phyloP scores from a whole-genome alignment of 2,113 vertebrate genomes.

The Colius striatus region DNA sequence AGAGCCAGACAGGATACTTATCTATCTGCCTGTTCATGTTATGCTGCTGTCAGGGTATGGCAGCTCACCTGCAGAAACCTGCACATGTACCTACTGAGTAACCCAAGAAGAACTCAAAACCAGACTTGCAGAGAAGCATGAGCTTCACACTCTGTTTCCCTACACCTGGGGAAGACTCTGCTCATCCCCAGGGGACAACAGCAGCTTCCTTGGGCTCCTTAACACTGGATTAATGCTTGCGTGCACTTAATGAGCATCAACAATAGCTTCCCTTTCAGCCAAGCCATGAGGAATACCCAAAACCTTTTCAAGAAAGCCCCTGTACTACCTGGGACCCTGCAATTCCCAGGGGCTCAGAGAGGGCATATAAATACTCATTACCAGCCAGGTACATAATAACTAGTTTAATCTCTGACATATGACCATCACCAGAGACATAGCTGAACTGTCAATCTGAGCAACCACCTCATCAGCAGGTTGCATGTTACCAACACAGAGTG shows the following conservation, averaged over 20 bases:
- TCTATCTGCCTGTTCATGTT: not conserved
- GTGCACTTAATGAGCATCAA: not conserved
- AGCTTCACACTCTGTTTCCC: not conserved
- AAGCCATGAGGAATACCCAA: not conserved
- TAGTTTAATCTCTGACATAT: not conserved
- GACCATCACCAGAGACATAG: not conserved
- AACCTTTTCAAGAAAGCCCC: not conserved
- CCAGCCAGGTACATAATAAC: not conserved
- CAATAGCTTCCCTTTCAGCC: not conserved
- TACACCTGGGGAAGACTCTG: not conserved
- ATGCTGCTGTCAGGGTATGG: accelerated
- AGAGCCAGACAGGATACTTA: not conserved
- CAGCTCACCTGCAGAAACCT: not conserved
- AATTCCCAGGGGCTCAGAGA: not conserved
- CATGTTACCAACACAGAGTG: not conserved
- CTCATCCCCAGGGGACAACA: accelerated
- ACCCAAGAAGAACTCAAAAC: not conserved
- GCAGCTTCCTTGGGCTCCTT: not conserved
- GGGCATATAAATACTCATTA: not conserved
- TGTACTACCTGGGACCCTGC: not conserved
- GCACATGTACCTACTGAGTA: not conserved
- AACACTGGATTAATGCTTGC: not conserved
- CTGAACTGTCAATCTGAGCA: not conserved
- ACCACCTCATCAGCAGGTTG: not conserved
- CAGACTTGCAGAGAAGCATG: not conserved